Evolutionary conservation across 2,888 invertebrate species (phyloP), one percentile per base, ranked within the genome.

Genomic region (Phengaris alcon): DNA sequence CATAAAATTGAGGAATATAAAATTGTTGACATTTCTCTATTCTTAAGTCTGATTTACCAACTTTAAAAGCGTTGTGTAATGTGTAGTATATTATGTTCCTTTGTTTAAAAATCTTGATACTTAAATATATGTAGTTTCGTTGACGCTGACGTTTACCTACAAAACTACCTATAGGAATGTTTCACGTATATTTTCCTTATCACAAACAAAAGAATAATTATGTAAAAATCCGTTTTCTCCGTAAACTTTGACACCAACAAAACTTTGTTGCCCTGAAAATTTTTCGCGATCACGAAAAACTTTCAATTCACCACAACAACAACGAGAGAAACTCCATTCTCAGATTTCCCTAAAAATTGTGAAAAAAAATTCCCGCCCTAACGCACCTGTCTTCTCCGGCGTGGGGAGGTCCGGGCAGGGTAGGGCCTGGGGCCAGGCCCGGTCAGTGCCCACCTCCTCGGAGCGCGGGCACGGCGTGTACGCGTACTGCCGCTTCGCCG

Each of bases 391-490:
- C 12, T 51, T 13, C 46, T 76, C 73, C 57, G 68, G 57, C 77
- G 78, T 75, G 76, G 77, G 77, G n/a, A 88, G 90, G 90, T 69
- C 90, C 88, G 13, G 81, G 80, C 9, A 80, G 78, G 70, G 81
- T 81, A 15, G 35, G 12, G 64, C 64, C 35, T 35, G 64, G 59
- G 91, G 84, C 7, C 64, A 64, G 35, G 93, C 90, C 78, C 90
- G 86, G 77, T 93, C 92, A 0, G 94, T 93, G 77, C 94, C 94
- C 74, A 94, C 93, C 79, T 94, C 94, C 82, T 94, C 94, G 77
- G 94, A 94, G 75, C 94, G 84, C 76, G 94, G 94, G 80, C 94
- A 94, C 79, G 94, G 93, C 35, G 87, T 83, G 79, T 94, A 94
- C 82, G 93, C 93, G 90, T 94, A 93, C 64, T 93, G 91, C 82